Percentiles rank a stretch among this genome's conserved stretches.
phyloP scores from a whole-genome alignment of 2,888 invertebrate species.

The Taphrorychus bicolor region DNA sequence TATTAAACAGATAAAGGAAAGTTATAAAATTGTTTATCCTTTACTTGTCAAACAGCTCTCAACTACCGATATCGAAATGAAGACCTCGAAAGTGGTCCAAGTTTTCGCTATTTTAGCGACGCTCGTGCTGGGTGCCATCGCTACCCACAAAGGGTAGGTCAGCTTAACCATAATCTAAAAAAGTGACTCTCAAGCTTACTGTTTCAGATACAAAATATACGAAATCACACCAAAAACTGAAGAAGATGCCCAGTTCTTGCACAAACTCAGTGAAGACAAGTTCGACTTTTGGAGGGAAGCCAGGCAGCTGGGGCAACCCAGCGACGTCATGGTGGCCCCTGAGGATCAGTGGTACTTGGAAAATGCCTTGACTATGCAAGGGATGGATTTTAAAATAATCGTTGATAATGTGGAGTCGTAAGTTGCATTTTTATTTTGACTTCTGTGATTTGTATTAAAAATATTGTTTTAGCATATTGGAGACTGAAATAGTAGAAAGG shows the following conservation, averaged over 20 bases:
- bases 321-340: conserved; percentile 39
- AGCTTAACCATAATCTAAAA: neutral
- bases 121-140: neutral
- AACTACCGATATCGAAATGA: neutral
- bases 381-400: conserved; percentile 18
- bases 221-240: conserved; percentile 32
- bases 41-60: neutral
- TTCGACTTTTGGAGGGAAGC: conserved; percentile 39
- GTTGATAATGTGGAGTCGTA: conserved; percentile 16
- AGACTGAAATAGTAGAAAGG: conserved; percentile 7
- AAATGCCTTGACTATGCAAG: conserved; percentile 14
- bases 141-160: neutral
- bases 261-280: conserved; percentile 35
- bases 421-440: neutral
- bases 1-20: neutral
- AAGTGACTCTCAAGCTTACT: neutral
- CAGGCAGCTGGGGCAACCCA: conserved; percentile 16
- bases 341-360: conserved; percentile 34
- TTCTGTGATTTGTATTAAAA: neutral
- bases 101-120: neutral
- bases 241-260: conserved; percentile 35
- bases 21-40: neutral
- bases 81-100: neutral
- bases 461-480: neutral
- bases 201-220: conserved; percentile 37